Evolutionary conservation across 2,888 invertebrate species (phyloP), one percentile per base, ranked within the genome.

Genomic region (Acheta domesticus): DNA sequence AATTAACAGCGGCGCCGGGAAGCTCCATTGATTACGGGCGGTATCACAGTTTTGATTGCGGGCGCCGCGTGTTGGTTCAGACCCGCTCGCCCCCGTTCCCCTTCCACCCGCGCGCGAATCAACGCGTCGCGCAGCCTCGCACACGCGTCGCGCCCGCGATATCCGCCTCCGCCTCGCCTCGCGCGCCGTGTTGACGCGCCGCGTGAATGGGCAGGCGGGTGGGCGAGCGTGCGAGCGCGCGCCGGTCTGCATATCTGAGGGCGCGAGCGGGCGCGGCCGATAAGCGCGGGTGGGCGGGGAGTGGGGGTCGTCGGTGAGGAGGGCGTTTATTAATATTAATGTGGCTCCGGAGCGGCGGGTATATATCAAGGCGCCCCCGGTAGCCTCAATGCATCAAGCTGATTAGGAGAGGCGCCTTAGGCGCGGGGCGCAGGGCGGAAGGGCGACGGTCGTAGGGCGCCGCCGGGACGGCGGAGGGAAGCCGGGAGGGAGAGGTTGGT

Each of bases 1-100:
- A 62, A 62, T 62, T 62, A 62, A 62, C 62, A 62, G 62, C 62
- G 62, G 14, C 62, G 16, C n/a, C n/a, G n/a, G 16, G 14, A 62
- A 62, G 62, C 62, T 62, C 62, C 62, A 62, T 62, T 62, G 62
- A 62, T 62, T 62, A 62, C 12, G 62, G 16, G 62, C 62, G 62
- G 62, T n/a, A 62, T 62, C n/a, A 62, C 62, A 62, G 62, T 62
- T 62, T 62, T 62, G 62, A 62, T 62, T 62, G 62, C 62, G 62
- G 16, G 62, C 14, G 62, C n/a, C n/a, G 62, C 62, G 62, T 62
- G 62, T 62, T 62, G 62, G 62, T 62, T 62, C 62, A 62, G 62
- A n/a, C 62, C 62, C 62, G 62, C 62, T 14, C 62, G 16, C 62
- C 62, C 62, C 16, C 62, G 1, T 3, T 23, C 36, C 36, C 36